Conservation (phyloP, 2,888 invertebrate genomes). For the Andrena bicolor region DNA sequence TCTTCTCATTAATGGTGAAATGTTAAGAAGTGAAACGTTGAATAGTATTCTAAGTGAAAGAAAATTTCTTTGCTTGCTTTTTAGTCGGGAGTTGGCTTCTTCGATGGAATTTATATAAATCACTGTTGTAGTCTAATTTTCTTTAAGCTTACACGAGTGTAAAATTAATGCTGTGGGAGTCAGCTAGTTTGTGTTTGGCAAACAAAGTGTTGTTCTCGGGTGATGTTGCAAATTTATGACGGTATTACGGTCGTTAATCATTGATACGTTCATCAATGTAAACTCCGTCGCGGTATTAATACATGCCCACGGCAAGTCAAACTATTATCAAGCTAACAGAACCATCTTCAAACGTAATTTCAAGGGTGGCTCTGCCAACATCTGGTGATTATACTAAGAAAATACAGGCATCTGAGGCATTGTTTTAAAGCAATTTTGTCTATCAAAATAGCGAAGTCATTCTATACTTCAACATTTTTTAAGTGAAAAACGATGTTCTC, state of each 20-base stretch:
- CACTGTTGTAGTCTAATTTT: neutral
- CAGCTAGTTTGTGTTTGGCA: conserved; percentile 11
- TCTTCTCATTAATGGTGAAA: too few species aligned
- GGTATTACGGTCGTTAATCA: conserved; percentile 43
- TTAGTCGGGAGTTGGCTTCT: neutral
- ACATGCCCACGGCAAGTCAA: conserved; percentile 3
- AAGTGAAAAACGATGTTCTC: too few species aligned
- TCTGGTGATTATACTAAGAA: too few species aligned
- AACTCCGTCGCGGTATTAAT: conserved; percentile 27
- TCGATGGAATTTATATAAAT: neutral
- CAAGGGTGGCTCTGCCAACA: neutral
- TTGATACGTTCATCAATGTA: conserved; percentile 42
- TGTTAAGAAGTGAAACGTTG: too few species aligned
- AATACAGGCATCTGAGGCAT: too few species aligned
- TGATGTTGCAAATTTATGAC: conserved; percentile 28
- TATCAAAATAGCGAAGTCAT: too few species aligned
- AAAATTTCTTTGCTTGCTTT: too few species aligned
- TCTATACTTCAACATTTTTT: too few species aligned
- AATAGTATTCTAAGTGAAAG: too few species aligned
- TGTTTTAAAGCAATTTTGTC: too few species aligned
- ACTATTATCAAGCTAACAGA: conserved; percentile 24
- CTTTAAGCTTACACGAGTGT: neutral
- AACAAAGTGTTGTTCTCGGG: conserved; percentile 12
- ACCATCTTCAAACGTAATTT: conserved; percentile 20
- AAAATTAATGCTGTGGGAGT: neutral